A percentile compares a stretch with the other conserved stretches of the same genome.
phyloP scores from a whole-genome alignment of 2,888 invertebrate species.

The Busseola fusca region DNA sequence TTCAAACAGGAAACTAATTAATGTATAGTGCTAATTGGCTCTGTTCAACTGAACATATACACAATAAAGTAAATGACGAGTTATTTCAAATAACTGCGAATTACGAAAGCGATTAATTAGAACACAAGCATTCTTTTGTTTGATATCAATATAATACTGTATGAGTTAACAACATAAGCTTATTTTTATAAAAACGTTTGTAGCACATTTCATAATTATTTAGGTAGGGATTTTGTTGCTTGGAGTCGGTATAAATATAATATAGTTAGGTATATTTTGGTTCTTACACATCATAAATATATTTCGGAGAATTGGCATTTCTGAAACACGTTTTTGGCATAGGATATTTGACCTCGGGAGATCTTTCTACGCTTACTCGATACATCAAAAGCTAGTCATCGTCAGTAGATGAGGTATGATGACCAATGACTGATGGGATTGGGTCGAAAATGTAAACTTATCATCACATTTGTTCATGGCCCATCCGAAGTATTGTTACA shows the following conservation, averaged over 20 bases:
- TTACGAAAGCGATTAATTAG: slow-evolving; percentile 53
- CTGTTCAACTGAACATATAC: slow-evolving; percentile 52
- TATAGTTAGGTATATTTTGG: slow-evolving; percentile 13
- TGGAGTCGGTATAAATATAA: slow-evolving; percentile 28
- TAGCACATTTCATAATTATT: slow-evolving; percentile 46
- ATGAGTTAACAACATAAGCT: slow-evolving; percentile 77
- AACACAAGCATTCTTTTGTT: slow-evolving; percentile 73
- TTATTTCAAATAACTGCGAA: slow-evolving; percentile 43
- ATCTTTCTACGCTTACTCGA: slow-evolving; percentile 23
- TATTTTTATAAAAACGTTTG: slow-evolving; percentile 55
- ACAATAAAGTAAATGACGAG: slow-evolving; percentile 43
- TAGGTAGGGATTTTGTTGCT: slow-evolving; percentile 22
- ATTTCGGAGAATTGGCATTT: slow-evolving; percentile 24
- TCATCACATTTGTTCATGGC: slow-evolving; percentile 1
- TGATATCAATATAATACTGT: slow-evolving; percentile 66
- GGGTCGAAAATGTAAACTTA: slow-evolving; percentile 1
- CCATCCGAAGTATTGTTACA: background rate
- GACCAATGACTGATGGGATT: slow-evolving; percentile 3
- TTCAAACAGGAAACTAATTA: slow-evolving; percentile 65
- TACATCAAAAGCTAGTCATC: slow-evolving; percentile 6
- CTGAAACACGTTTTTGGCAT: slow-evolving; percentile 19
- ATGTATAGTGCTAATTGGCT: slow-evolving; percentile 56
- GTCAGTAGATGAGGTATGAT: slow-evolving; percentile 6
- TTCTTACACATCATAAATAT: slow-evolving; percentile 29
- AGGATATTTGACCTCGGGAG: slow-evolving; percentile 39